Base-by-base conservation (phyloP, 1,140 invertebrate species). In the Meloidogyne hapla region DNA sequence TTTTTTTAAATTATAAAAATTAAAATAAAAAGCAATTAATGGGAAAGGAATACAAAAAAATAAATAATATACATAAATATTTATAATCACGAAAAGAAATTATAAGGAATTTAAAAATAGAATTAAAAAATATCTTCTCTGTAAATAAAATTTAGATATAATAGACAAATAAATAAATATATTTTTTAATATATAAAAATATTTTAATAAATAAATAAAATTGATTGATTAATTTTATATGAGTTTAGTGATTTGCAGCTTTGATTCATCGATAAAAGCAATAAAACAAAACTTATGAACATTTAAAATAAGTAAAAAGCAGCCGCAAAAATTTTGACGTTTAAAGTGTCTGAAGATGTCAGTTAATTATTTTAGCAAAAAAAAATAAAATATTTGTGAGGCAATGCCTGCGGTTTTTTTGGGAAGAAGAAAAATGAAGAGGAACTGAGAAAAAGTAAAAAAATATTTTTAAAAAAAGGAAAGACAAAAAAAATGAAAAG, bases 141-240 rank as follows among this genome's bases (percentile, higher is more conserved):
- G n/a, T n/a, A n/a, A n/a, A n/a, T n/a, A n/a, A n/a, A n/a, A n/a
- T n/a, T n/a, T n/a, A n/a, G n/a, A n/a, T n/a, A n/a, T n/a, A n/a
- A n/a, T n/a, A n/a, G n/a, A n/a, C n/a, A n/a, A n/a, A n/a, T n/a
- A n/a, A n/a, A n/a, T n/a, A n/a, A n/a, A n/a, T n/a, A n/a, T n/a
- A n/a, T 10, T 25, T 69, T 18, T 68, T 68, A 42, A 42, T 68
- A 21, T n/a, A 42, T 15, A 21, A 25, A 23, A 25, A 26, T 68
- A 25, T 64, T 23, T 28, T 10, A 74, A 64, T 9, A 40, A 23
- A 69, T 70, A 25, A 69, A 69, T 12, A 69, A 62, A 69, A 33
- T 69, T 69, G 38, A 69, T 40, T 56, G 48, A 56, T n/a, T 56
- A 56, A 56, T n/a, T n/a, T 56, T 56, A 21, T n/a, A 18, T n/a